phyloP scores from a whole-genome alignment of 2,888 invertebrate species.

The Hedychridium roseum region DNA sequence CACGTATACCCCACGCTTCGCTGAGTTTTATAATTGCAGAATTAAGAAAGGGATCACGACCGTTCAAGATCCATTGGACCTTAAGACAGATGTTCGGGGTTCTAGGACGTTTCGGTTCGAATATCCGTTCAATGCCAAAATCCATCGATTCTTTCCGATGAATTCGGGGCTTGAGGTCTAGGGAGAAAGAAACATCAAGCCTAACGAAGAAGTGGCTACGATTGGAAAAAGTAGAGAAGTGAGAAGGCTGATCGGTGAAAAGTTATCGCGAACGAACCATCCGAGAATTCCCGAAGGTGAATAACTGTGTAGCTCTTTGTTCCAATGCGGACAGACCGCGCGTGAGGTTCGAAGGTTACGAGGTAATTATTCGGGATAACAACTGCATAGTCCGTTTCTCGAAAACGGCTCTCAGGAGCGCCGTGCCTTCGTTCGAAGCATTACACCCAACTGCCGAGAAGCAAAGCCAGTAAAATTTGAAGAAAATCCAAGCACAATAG shows the following conservation, averaged over 20 bases:
- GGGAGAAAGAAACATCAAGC: too few relatives aligned
- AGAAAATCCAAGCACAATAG: too few relatives aligned
- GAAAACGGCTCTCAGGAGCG: conserved; percentile 11
- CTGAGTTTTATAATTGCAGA: conserved; percentile 41
- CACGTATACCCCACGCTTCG: conserved; percentile 38
- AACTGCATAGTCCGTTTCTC: conserved; percentile 28
- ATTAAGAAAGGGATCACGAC: conserved; percentile 15
- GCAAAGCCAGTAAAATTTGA: too few relatives aligned
- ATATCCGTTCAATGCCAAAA: too few relatives aligned
- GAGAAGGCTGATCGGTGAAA: conserved; percentile 8
- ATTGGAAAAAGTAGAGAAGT: conserved; percentile 2
- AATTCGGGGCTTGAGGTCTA: too few relatives aligned
- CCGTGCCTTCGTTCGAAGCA: background rate
- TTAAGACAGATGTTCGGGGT: background rate
- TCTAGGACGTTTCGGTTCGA: background rate
- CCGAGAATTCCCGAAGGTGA: conserved; percentile 26
- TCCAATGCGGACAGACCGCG: conserved; percentile 34
- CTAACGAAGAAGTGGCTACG: background rate
- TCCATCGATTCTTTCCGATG: too few relatives aligned
- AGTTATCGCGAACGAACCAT: conserved; percentile 23
- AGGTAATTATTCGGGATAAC: conserved; percentile 49
- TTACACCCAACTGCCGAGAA: background rate
- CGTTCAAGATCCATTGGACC: too few relatives aligned
- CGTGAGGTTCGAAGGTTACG: conserved; percentile 43
- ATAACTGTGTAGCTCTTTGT: conserved; percentile 37